Percentiles rank a stretch among this genome's conserved stretches.
These are phyloP conservation scores for Vesta saturnalis DNA, from an alignment of 2,888 invertebrate species.

Conservation along the genomic window DNA sequence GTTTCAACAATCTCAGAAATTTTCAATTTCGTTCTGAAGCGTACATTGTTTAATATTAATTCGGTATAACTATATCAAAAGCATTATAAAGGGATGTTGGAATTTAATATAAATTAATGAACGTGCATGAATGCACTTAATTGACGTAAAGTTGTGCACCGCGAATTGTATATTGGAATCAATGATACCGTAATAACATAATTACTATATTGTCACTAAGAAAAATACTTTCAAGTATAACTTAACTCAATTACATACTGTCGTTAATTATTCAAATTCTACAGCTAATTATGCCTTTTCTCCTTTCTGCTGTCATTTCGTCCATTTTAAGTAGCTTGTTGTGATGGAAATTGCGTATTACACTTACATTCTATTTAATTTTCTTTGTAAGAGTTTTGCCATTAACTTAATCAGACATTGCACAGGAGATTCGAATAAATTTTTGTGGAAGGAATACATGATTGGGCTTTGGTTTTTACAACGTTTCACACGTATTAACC, in stretches of 20 bases:
- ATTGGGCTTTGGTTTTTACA: not conserved
- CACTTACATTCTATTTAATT: conserved; percentile 33
- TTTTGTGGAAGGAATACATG: conserved; percentile 1
- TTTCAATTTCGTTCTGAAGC: conserved; percentile 4
- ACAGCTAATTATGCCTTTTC: conserved; percentile 32
- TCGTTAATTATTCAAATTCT: no score
- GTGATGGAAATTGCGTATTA: conserved; percentile 31
- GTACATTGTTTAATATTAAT: conserved; percentile 17
- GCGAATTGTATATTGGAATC: no score
- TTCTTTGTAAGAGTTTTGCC: conserved; percentile 31
- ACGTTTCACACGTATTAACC: no score
- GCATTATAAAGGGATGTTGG: conserved; percentile 16
- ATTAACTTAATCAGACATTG: conserved; percentile 42
- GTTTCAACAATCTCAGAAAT: conserved; percentile 2
- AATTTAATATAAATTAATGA: conserved; percentile 35
- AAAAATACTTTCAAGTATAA: no score
- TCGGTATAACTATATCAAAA: not conserved
- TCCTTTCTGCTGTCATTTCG: conserved; percentile 13
- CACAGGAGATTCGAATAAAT: conserved; percentile 37
- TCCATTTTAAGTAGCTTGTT: conserved; percentile 25
- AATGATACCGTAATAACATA: no score
- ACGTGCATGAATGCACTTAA: no score
- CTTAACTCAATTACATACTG: no score
- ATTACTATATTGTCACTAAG: no score
- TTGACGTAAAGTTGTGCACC: no score